phyloP scores from a whole-genome alignment of 2,888 invertebrate species.

The Ectobius pallidus region DNA sequence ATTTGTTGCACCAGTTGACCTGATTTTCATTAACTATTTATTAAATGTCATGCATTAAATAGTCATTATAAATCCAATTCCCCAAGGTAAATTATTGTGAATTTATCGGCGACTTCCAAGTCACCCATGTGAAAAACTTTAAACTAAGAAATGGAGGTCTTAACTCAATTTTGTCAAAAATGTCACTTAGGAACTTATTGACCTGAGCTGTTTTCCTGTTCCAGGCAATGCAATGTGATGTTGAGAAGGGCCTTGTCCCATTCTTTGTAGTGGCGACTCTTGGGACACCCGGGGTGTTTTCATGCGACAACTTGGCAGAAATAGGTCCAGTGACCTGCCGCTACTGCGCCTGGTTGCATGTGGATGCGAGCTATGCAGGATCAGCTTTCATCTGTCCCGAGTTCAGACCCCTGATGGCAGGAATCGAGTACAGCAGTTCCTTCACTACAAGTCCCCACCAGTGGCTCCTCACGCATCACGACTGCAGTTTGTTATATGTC shows the following conservation, averaged over 20 bases:
- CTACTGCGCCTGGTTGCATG: conserved; percentile 85
- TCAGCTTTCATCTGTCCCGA: conserved; percentile 36
- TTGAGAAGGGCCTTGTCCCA: conserved; percentile 74
- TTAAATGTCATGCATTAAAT: no score
- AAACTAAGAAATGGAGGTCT: no score
- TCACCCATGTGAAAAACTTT: no score
- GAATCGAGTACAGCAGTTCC: conserved; percentile 78
- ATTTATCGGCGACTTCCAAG: no score
- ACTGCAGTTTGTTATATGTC: conserved; percentile 83
- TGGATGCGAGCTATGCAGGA: conserved; percentile 94
- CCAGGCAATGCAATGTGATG: conserved; percentile 70
- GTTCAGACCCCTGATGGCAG: conserved; percentile 63
- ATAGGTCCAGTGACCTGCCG: conserved; percentile 74
- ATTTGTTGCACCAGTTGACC: no score
- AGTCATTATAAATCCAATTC: no score
- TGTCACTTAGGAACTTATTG: no score
- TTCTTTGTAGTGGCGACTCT: conserved; percentile 83
- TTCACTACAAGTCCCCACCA: conserved; percentile 90
- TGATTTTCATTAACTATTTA: no score
- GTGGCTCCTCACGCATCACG: conserved; percentile 83
- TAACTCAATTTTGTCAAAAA: no score
- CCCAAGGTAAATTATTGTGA: no score
- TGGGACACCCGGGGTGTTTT: conserved; percentile 82
- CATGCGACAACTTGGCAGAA: conserved; percentile 81
- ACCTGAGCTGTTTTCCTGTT: conserved; percentile 14